A percentile compares a stretch with the other conserved stretches of the same genome.
These are phyloP conservation scores for Mormyrus proboscirostris DNA, from an alignment of 2,797 vertebrate species.

Conservation along the genomic window DNA sequence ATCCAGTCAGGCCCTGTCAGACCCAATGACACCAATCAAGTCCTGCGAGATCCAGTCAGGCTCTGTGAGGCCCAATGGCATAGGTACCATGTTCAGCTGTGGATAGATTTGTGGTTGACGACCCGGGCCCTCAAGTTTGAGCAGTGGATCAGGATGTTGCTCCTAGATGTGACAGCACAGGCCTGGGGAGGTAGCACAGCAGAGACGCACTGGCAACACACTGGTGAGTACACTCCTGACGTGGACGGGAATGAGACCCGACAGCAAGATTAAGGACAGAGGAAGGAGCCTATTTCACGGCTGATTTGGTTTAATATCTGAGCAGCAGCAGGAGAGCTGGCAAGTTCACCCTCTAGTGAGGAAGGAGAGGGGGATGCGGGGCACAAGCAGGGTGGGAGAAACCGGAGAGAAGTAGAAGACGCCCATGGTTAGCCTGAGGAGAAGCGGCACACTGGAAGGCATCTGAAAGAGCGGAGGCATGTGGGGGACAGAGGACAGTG, in stretches of 20 bases:
- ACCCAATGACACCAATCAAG: not conserved
- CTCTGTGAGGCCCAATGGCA: not conserved
- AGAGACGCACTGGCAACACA: not conserved
- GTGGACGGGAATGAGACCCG: slow-evolving; percentile 56
- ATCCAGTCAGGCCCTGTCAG: not conserved
- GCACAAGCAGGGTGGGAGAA: not conserved
- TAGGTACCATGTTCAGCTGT: not conserved
- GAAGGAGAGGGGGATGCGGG: not conserved
- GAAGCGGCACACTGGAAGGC: not conserved
- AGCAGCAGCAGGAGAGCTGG: slow-evolving; percentile 50
- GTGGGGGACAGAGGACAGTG: not conserved
- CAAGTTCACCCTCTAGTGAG: slow-evolving; percentile 18
- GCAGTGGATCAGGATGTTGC: not conserved
- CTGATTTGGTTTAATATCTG: slow-evolving; percentile 69
- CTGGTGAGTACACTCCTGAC: slow-evolving; percentile 41
- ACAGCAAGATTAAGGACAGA: slow-evolving; percentile 58
- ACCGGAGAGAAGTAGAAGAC: too few species aligned
- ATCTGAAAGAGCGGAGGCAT: not conserved
- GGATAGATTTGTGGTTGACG: not conserved
- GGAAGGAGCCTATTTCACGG: slow-evolving; percentile 72
- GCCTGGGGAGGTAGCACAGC: not conserved
- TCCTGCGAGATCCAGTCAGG: not conserved
- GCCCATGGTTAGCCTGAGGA: not conserved
- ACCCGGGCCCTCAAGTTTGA: not conserved
- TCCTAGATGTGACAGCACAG: not conserved